Evolutionary conservation across 1,140 invertebrate genomes (phyloP).

Genomic region (Sminthurides bifidus): DNA sequence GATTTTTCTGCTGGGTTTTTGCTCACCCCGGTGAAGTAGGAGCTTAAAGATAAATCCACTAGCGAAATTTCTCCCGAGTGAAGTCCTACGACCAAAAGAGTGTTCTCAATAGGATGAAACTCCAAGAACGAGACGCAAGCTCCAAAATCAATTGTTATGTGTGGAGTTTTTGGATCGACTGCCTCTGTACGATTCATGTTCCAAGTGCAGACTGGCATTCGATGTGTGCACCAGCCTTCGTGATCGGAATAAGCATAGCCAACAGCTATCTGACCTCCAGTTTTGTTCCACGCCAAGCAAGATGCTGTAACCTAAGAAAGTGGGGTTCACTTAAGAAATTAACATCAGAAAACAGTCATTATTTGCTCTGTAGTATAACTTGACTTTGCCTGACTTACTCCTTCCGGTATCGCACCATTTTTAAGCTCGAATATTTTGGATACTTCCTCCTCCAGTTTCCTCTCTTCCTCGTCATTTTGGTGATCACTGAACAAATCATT

Average conservation of each 20-base stretch:
- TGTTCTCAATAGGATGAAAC: constrained; percentile 21
- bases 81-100: constrained; percentile 19
- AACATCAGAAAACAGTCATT: neutral
- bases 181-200: constrained; percentile 8
- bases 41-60: constrained; percentile 13
- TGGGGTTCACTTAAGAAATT: neutral
- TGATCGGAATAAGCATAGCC: constrained; percentile 14
- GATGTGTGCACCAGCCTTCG: constrained; percentile 23
- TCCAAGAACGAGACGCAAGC: constrained; percentile 20
- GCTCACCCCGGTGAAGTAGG: neutral
- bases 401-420: constrained; percentile 5
- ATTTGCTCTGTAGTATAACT: neutral
- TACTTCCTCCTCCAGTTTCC: neutral
- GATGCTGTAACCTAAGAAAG: constrained; percentile 12
- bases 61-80: constrained; percentile 23
- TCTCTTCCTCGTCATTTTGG: neutral
- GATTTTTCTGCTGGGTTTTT: neutral
- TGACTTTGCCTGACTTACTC: constrained; percentile 7
- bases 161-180: constrained; percentile 11
- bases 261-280: constrained; percentile 27
- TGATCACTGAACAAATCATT: constrained; percentile 12
- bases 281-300: constrained; percentile 22
- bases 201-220: constrained; percentile 23
- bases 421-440: constrained; percentile 14
- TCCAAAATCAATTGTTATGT: constrained; percentile 15